Evolutionary conservation across 2,797 vertebrate species (phyloP).

Genomic region (Petrocephalus schoutedeni): DNA sequence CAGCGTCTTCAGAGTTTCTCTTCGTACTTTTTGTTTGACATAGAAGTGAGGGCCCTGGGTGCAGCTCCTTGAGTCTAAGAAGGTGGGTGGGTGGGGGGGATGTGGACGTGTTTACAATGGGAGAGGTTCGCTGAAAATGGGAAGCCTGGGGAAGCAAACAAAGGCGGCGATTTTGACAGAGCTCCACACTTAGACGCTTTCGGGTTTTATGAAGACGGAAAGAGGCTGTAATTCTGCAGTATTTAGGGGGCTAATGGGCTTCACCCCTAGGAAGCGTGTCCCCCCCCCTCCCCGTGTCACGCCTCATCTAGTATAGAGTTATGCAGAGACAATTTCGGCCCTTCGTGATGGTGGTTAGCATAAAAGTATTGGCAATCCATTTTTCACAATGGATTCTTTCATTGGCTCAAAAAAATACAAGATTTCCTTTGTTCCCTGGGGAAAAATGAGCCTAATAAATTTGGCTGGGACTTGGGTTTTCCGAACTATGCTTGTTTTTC

Average conservation of each 20-base stretch:
- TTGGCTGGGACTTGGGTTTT: not conserved
- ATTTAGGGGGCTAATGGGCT: not conserved
- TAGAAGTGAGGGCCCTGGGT: slow-evolving; percentile 26
- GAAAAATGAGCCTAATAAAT: slow-evolving; percentile 1
- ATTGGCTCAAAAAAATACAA: slow-evolving; percentile 8
- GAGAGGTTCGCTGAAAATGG: slow-evolving; percentile 51
- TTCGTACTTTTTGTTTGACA: slow-evolving; percentile 3
- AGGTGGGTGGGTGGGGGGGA: not conserved
- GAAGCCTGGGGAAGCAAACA: slow-evolving; percentile 29
- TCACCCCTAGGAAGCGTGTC: not conserved
- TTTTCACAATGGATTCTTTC: slow-evolving; percentile 9
- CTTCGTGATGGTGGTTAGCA: not conserved
- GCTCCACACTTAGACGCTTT: not conserved
- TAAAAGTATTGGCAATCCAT: not conserved
- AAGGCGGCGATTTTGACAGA: not conserved
- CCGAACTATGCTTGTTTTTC: not conserved
- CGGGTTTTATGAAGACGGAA: slow-evolving; percentile 24
- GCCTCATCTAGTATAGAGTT: not conserved
- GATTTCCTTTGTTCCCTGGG: not conserved
- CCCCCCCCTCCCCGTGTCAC: not conserved
- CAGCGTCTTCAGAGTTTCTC: not conserved
- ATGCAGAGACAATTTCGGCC: not conserved
- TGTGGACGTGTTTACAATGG: slow-evolving; percentile 41
- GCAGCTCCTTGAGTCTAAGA: slow-evolving; percentile 22
- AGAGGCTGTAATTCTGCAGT: slow-evolving; percentile 21